Evolutionary conservation across 2,797 vertebrate species (phyloP), one percentile per base, ranked within the genome.

Genomic region (Myotis planiceps): DNA sequence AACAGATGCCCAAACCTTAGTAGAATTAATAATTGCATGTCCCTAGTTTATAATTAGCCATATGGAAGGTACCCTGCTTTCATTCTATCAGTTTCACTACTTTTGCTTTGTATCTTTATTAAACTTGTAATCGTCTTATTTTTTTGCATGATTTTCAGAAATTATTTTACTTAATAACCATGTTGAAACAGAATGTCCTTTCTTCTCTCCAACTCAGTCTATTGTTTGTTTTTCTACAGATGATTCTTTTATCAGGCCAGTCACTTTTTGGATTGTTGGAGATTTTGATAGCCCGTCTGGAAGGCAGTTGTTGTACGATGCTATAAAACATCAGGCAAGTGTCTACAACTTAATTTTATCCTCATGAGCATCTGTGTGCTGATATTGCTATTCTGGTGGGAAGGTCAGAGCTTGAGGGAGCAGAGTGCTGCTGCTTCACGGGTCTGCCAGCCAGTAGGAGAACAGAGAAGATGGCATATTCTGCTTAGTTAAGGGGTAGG

Each of bases 261-360:
- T 99, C 96, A 99, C 99, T 34, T 99, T 99, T 96, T 99, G 99
- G 99, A 99, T 99, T 93, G 99, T 99, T 79, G 99, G 99, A 92
- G 99, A 99, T 98, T 99, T 99, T 96, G 99, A 99, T 98, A 98
- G 98, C 76, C 99, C 99, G 63, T 99, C 99, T 0, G 99, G 99
- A 93, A 99, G 99, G 63, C 99, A 99, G 15, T 98, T 99, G 93
- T 97, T 99, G n/a, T 99, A 99, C 27, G 99, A 99, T 96, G 99
- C 99, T 96, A 99, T 99, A 98, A 99, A 99, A 98, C 99, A 99
- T 98, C 99, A 99, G 99, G 99, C 99, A 98, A 96, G 98, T 98
- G 27, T 92, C 66, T 81, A 3, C 7, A 72, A 5, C 49, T 90
- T 84, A 18, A 49, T 53, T 74, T 68, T 86, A 19, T 78, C 51